A percentile compares a stretch with the other conserved stretches of the same genome.
These are phyloP conservation scores for Tetramorium parvispinum DNA, from an alignment of 1,140 invertebrate genomes.

Conservation along the genomic window DNA sequence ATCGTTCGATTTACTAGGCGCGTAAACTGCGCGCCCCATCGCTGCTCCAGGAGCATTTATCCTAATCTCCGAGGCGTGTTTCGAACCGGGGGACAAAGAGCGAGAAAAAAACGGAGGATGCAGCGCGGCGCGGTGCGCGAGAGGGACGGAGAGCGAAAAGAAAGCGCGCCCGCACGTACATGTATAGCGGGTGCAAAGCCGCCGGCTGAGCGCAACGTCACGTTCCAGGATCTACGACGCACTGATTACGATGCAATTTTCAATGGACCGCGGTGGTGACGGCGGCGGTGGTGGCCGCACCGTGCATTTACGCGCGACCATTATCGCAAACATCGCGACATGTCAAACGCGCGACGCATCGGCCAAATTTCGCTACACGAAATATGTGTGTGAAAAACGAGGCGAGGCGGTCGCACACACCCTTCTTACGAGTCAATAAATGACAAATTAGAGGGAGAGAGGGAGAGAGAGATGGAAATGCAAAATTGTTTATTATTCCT, in stretches of 20 bases:
- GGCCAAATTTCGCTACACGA: neutral
- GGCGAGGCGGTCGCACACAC: neutral
- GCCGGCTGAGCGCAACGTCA: constrained; percentile 59
- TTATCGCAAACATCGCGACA: constrained; percentile 42
- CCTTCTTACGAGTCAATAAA: neutral
- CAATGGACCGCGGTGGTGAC: constrained; percentile 54
- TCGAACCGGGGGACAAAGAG: constrained; percentile 67
- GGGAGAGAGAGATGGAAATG: neutral
- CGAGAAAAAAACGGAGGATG: constrained; percentile 18
- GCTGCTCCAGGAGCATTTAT: constrained; percentile 71
- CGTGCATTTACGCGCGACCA: constrained; percentile 45
- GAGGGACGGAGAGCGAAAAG: constrained; percentile 26
- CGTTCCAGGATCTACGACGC: constrained; percentile 64
- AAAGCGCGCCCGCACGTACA: constrained; percentile 26
- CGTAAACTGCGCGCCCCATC: constrained; percentile 70
- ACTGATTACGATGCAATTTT: constrained; percentile 63
- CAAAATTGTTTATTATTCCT: constrained; percentile 16
- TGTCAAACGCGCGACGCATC: constrained; percentile 36
- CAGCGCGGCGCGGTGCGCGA: neutral
- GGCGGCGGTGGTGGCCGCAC: neutral
- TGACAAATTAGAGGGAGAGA: neutral
- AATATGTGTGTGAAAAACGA: neutral
- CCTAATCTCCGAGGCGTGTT: constrained; percentile 80
- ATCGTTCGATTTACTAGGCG: constrained; percentile 78
- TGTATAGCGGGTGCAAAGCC: constrained; percentile 63